Conservation (phyloP, 37 sponge, comb jelly and placozoan genomes). For the Agelas oroides region DNA sequence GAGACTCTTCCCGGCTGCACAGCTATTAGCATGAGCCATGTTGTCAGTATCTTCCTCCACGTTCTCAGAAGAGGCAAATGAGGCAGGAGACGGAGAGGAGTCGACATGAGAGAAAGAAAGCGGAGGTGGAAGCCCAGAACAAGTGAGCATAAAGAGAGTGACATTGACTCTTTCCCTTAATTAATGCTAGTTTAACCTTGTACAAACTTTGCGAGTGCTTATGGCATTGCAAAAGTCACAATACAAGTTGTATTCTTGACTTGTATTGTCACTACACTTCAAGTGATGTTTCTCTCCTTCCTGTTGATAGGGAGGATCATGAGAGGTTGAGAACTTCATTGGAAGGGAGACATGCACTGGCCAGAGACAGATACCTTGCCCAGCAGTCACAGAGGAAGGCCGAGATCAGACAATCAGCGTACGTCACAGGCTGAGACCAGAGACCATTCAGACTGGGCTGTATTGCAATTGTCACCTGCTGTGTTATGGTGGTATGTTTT, state of each 20-base stretch:
- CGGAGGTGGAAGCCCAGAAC: constrained; percentile 1
- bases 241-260: too few relatives aligned
- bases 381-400: neutral
- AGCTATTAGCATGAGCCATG: neutral
- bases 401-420: neutral
- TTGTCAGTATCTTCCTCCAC: neutral
- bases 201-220: too few relatives aligned
- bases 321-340: neutral
- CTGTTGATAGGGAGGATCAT: neutral
- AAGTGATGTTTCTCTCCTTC: too few relatives aligned
- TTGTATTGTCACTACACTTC: too few relatives aligned
- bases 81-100: neutral
- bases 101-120: neutral
- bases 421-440: too few relatives aligned
- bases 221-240: too few relatives aligned
- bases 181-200: too few relatives aligned
- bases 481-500: neutral
- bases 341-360: neutral
- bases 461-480: neutral
- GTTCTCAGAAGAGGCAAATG: constrained; percentile 1
- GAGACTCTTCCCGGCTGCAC: neutral
- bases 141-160: too few relatives aligned
- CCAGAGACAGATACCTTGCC: neutral
- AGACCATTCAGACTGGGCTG: too few relatives aligned
- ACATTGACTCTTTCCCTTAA: too few relatives aligned